phyloP scores from a whole-genome alignment of 23 tunicate genomes.

The Botrylloides violaceus region DNA sequence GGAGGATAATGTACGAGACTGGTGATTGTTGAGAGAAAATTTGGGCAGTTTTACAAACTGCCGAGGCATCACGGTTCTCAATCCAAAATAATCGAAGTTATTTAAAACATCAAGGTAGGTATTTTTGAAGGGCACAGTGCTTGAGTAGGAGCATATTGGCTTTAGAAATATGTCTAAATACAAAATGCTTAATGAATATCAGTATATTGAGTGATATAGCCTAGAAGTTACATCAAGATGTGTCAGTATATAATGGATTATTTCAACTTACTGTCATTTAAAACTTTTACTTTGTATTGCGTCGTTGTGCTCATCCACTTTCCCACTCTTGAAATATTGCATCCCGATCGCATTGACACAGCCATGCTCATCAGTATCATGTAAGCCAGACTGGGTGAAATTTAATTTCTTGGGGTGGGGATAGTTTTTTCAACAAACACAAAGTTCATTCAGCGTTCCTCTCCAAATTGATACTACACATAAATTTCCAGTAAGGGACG shows the following conservation, averaged over 20 bases:
- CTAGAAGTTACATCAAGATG: background rate
- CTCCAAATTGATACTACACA: too few relatives aligned
- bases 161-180: background rate
- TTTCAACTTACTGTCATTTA: background rate
- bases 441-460: too few relatives aligned
- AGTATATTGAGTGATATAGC: background rate
- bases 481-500: too few relatives aligned
- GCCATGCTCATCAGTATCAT: too few relatives aligned
- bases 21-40: background rate
- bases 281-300: constrained; percentile 1
- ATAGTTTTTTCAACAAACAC: too few relatives aligned
- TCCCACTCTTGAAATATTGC: constrained; percentile 13
- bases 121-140: constrained; percentile 17
- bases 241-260: background rate
- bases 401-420: too few relatives aligned
- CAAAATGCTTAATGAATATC: background rate
- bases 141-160: constrained; percentile 3
- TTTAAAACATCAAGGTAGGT: background rate
- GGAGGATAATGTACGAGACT: background rate
- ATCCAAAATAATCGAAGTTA: background rate
- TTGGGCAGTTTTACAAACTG: background rate
- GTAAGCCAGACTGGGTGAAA: too few relatives aligned
- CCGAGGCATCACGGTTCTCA: background rate
- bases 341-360: constrained; percentile 18
- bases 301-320: constrained; percentile 1